Conservation (phyloP, 2,888 invertebrate species). For the Lutraria lutraria region DNA sequence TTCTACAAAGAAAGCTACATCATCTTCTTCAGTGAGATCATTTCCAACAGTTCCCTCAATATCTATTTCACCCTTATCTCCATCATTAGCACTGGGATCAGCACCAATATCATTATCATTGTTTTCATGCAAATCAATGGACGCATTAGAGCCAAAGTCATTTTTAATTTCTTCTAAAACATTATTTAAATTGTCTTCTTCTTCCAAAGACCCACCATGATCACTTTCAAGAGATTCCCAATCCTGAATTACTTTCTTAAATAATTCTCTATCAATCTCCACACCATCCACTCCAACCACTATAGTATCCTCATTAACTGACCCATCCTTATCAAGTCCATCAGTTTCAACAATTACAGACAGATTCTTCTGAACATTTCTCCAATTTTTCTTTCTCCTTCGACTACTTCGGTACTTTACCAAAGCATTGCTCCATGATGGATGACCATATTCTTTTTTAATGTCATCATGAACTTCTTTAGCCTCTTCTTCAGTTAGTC, state of each 20-base stretch:
- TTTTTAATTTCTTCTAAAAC: constrained; percentile 57
- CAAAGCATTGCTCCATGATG: constrained; percentile 57
- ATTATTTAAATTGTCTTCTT: constrained; percentile 65
- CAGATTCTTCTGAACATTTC: neutral
- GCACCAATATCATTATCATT: neutral
- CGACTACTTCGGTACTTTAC: constrained; percentile 28
- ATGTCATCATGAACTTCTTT: constrained; percentile 58
- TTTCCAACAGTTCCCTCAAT: neutral
- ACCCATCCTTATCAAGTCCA: neutral
- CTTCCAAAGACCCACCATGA: constrained; percentile 54
- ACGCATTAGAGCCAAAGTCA: neutral
- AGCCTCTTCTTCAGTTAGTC: constrained; percentile 57
- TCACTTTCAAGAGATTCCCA: constrained; percentile 65
- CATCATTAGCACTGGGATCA: neutral
- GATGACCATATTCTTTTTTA: constrained; percentile 63
- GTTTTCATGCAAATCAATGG: neutral
- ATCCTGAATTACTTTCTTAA: constrained; percentile 60
- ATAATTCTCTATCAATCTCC: constrained; percentile 50
- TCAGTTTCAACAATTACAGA: neutral
- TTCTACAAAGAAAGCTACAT: neutral
- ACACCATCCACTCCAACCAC: constrained; percentile 59
- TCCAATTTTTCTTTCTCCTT: neutral
- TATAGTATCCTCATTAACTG: constrained; percentile 28
- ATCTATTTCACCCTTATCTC: neutral
- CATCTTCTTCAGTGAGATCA: neutral